Evolutionary conservation across 2,797 vertebrate species (phyloP).

Genomic region (Mormyrus hasselquistii): DNA sequence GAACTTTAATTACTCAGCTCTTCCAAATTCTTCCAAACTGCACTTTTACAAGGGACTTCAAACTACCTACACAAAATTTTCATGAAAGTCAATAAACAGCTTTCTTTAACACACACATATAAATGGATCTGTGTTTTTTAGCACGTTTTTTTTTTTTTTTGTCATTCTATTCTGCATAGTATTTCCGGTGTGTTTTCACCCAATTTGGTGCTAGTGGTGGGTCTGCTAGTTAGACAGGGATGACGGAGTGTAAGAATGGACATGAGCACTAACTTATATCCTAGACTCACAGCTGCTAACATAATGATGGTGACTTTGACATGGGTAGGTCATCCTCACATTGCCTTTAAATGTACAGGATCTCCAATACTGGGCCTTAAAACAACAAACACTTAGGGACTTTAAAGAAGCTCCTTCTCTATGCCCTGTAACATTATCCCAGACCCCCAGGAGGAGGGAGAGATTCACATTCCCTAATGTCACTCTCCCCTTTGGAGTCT

Average conservation of each 20-base stretch:
- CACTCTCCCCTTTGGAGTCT: background rate
- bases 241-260: background rate
- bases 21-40: background rate
- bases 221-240: background rate
- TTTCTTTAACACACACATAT: background rate
- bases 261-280: background rate
- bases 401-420: background rate
- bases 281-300: background rate
- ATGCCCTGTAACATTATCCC: constrained; percentile 5
- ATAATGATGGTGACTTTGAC: background rate
- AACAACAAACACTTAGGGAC: background rate
- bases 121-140: background rate
- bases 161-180: background rate
- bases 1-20: background rate
- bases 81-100: background rate
- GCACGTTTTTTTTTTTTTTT: background rate
- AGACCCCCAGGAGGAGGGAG: background rate
- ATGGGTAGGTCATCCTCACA: background rate
- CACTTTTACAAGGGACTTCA: background rate
- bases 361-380: background rate
- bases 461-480: background rate
- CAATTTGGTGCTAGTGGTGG: background rate
- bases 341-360: background rate
- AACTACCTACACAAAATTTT: background rate
- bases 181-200: background rate